Evolutionary conservation across 2,888 invertebrate species (phyloP), one percentile per base, ranked within the genome.

Genomic region (Cosmopolites sordidus): DNA sequence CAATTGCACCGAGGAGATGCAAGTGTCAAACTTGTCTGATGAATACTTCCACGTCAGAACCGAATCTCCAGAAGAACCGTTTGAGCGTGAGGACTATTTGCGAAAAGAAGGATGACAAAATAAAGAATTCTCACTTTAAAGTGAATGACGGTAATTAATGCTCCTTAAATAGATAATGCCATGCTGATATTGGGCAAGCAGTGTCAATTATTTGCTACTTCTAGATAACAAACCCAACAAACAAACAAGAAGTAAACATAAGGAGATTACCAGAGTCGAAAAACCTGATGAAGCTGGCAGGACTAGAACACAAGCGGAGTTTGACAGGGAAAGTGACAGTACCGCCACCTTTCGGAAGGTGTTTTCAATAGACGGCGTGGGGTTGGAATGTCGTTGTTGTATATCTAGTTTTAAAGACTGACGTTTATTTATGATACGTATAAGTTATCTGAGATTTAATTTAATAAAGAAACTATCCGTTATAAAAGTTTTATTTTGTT

Each of bases 301-400:
- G 11, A 33, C 33, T 33, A 5, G 12, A 33, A n/a, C 33, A 3
- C n/a, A 18, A 14, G 17, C 27, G 12, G 33, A 52, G 11, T 56
- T 56, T 43, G 46, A 22, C 14, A 37, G 49, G 17, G 16, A 39
- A 2, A 38, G 39, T 14, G 47, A 53, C 3, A 49, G 43, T 22
- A 48, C 45, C 11, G 56, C 56, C 4, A 27, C 44, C 9, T 57
- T 57, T 40, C 39, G 40, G 1, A 54, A 57, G 43, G 51, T 57
- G 2, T 57, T 57, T 38, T 47, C 43, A 5, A 49, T 57, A 15
- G 50, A 57, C 16, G 57, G 57, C 14, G 51, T 57, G 4, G 57
- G 57, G 14, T 16, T 57, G 2, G 51, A 51, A 14, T 57, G 57
- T 37, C 45, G 54, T n/a, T 57, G 57, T 48, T 53, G 46, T n/a